Evolutionary conservation across 2,888 invertebrate species (phyloP), one percentile per base, ranked within the genome.

Genomic region (Bellardia bayeri): DNA sequence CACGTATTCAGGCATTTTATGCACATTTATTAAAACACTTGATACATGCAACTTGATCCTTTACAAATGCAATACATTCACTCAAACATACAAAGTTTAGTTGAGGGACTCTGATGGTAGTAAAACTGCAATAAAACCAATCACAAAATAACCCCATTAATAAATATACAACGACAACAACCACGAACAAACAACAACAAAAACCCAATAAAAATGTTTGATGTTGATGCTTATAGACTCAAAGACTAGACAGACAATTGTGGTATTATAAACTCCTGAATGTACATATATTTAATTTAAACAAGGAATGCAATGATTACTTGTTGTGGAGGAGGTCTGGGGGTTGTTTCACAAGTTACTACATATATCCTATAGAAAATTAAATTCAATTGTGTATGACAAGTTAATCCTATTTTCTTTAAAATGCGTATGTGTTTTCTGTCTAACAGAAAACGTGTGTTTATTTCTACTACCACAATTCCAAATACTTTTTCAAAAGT

Each of bases 361-460:
- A 30, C 3, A 64, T 64, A 33, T 63, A 6, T 76, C 66, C 89
- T 90, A 90, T 90, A 91, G 90, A 91, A 92, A 92, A 92, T 92
- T 92, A 91, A 92, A 92, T 92, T 92, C 92, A 92, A 92, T 92
- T 92, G 92, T 91, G 90, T 78, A 69, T 92, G 92, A 91, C 92
- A 92, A 91, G 92, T 92, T 92, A 92, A 92, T 92, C 91, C 90
- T 90, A 90, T 91, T 91, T 90, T 79, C 84, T 82, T 79, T 58
- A 61, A 85, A 84, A 78, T 66, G 64, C 66, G 54, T 69, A 61
- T 51, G n/a, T 37, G 5, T 69, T 37, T 40, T 33, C 1, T 11
- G 64, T n/a, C 13, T 7, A 6, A 2, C 6, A 11, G 30, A 3
- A 33, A 13, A 14, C 9, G 5, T 45, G 45, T 45, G 33, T 51